These are phyloP conservation scores for Saguinus imperator DNA, from an alignment of 2,113 vertebrate species.

Conservation along the genomic window DNA sequence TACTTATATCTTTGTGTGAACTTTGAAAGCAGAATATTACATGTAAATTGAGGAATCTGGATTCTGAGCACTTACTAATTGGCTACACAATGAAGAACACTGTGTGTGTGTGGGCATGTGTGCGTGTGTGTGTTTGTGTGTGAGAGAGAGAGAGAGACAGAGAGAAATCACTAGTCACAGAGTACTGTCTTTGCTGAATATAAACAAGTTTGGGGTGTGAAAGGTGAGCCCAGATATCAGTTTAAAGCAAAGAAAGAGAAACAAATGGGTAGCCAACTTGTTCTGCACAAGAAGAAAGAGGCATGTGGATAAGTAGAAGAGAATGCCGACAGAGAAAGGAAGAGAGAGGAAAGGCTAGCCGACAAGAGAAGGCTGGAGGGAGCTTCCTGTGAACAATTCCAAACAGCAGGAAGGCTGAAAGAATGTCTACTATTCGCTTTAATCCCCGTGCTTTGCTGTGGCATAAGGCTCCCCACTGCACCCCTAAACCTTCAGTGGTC, in stretches of 20 bases:
- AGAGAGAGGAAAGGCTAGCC: not conserved
- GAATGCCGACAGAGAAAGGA: not conserved
- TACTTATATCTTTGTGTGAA: not conserved
- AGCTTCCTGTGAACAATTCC: not conserved
- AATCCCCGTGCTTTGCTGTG: not conserved
- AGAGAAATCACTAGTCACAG: not conserved
- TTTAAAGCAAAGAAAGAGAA: not conserved
- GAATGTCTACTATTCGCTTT: not conserved
- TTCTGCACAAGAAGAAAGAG: not conserved
- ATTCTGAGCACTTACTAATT: not conserved
- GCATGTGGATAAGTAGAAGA: not conserved
- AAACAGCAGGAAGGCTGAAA: not conserved
- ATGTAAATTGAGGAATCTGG: not conserved
- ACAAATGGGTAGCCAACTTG: not conserved
- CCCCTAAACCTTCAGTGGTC: not conserved
- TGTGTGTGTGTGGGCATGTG: not conserved
- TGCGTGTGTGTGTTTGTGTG: too few relatives aligned
- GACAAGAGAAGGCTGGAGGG: not conserved
- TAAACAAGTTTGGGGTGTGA: not conserved
- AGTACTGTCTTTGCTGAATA: not conserved
- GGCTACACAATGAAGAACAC: not conserved
- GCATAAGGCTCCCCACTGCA: not conserved
- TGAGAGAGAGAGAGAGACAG: too few relatives aligned
- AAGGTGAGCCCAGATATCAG: not conserved
- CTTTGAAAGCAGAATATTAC: not conserved